Base-by-base conservation (phyloP, 2,888 invertebrate species). In the Drosophila infuscata region DNA sequence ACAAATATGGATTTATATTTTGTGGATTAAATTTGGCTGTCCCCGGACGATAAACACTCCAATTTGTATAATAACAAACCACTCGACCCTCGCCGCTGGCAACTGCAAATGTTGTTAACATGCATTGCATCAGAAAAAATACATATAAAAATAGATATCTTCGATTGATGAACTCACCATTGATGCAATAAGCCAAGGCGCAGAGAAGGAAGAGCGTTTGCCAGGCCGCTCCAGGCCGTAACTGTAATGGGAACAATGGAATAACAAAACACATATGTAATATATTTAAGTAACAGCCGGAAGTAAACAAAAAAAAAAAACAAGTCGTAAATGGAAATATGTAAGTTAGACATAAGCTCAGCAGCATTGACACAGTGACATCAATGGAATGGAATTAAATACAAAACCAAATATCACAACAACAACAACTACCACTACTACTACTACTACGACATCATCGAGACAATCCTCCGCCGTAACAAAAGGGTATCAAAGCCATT, bases 1-100 rank as follows among this genome's bases (percentile, higher is more conserved):
- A 98, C 70, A 98, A 94, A 92, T 98, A 98, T 0, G 98, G 98
- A 94, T 98, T 98, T 93, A 98, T 98, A 93, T 98, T 98, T 93
- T 98, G 97, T 0, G 98, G 98, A 91, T 96, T 96, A 94, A 97
- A 98, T 93, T 97, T 97, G 57, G 98, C 98, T 7, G 97, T 96
- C 61, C 98, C 98, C 3, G 97, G 98, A 75, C 98, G 94, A 93
- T 98, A 98, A 49, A 98, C 97, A 79, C 97, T 97, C 98, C 98
- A 98, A 94, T 98, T 98, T 52, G 98, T 98, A 94, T 98, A 98
- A 93, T 98, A 98, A 91, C 98, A 98, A 64, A 98, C 97, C 87
- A 98, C 96, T 82, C 96, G 95, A 65, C 95, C 95, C 92, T 97
- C 96, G 74, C 92, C 83, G 70, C 85, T 91, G 76, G 86, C 91